A percentile compares a stretch with the other conserved stretches of the same genome.
These are phyloP conservation scores for Gymnopithys bicolor DNA, from an alignment of 2,797 vertebrate genomes.

Conservation along the genomic window DNA sequence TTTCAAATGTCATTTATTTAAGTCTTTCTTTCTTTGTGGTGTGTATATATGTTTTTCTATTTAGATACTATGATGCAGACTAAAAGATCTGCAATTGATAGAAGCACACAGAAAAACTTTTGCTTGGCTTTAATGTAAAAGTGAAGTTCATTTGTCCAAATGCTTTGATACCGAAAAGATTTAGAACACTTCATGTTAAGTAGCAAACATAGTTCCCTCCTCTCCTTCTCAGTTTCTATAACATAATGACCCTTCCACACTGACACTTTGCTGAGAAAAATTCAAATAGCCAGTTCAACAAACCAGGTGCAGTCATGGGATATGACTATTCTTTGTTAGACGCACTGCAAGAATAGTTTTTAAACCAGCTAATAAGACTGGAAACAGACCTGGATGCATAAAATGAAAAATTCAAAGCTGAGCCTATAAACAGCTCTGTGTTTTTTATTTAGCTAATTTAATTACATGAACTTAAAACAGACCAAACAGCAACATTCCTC, in stretches of 20 bases:
- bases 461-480: constrained; percentile 65
- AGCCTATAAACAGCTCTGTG: constrained; percentile 34
- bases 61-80: background rate
- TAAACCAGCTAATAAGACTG: background rate
- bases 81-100: background rate
- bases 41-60: background rate
- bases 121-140: background rate
- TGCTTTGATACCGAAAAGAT: background rate
- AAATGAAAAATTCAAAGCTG: constrained; percentile 31
- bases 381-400: constrained; percentile 27
- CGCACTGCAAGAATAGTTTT: background rate
- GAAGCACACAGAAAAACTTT: background rate
- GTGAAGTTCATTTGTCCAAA: background rate
- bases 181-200: background rate
- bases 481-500: constrained; percentile 62
- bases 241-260: background rate
- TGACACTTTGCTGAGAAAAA: background rate
- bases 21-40: background rate
- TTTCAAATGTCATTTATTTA: background rate
- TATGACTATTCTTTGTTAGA: constrained; percentile 35
- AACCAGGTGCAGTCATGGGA: background rate
- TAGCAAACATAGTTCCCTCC: background rate
- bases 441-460: constrained; percentile 70
- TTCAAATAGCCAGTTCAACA: background rate
- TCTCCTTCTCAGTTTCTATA: background rate